Conservation (phyloP, 1,140 invertebrate genomes). For the Zaprionus vittiger region DNA sequence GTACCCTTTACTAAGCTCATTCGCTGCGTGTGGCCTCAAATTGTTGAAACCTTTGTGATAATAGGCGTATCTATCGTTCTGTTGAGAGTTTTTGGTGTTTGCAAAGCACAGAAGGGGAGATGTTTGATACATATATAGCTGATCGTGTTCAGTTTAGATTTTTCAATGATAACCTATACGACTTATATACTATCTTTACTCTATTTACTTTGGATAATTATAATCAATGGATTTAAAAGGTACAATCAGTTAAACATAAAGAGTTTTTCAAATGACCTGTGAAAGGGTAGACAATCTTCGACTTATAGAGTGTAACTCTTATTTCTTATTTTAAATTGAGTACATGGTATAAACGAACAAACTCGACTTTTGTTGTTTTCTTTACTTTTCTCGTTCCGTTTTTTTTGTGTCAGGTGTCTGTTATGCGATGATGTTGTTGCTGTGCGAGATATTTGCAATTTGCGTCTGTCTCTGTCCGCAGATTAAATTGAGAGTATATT, state of each 20-base stretch:
- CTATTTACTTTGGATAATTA: too few relatives aligned
- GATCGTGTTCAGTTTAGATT: too few relatives aligned
- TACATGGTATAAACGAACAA: background rate
- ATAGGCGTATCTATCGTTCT: conserved; percentile 43
- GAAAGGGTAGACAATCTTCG: background rate
- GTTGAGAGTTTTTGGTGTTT: background rate
- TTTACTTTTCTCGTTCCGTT: conserved; percentile 5
- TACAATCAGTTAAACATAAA: too few relatives aligned
- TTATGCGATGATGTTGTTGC: conserved; percentile 9
- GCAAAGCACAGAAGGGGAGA: too few relatives aligned
- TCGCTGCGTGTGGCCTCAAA: conserved; percentile 70
- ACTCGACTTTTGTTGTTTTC: background rate
- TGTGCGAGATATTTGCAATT: conserved; percentile 5
- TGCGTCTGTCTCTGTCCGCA: background rate
- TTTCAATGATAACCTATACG: too few relatives aligned
- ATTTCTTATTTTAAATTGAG: background rate
- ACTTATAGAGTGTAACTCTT: background rate
- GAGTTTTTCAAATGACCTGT: too few relatives aligned
- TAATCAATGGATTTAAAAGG: too few relatives aligned
- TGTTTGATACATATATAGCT: too few relatives aligned
- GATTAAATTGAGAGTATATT: conserved; percentile 6
- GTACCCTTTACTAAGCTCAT: conserved; percentile 41
- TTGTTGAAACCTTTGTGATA: conserved; percentile 37
- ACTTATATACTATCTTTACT: too few relatives aligned
- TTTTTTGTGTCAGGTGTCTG: conserved; percentile 16